phyloP scores from a whole-genome alignment of 2,113 vertebrate species.

The Cephalopterus ornatus region DNA sequence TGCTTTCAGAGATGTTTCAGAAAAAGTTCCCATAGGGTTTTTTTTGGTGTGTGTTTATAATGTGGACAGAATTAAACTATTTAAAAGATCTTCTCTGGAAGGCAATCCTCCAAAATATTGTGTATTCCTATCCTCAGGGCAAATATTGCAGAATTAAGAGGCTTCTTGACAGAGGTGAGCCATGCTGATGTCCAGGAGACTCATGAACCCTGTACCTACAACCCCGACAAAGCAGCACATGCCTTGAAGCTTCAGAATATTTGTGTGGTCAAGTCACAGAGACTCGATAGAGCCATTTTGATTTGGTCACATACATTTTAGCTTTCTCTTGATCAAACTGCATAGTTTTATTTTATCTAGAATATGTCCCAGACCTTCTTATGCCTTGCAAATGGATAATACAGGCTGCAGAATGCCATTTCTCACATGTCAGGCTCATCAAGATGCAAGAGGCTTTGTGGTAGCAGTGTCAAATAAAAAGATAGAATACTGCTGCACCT shows the following conservation, averaged over 20 bases:
- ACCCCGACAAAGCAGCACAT: not conserved
- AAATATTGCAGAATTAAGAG: not conserved
- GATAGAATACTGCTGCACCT: not conserved
- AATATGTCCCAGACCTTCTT: not conserved
- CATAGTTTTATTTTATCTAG: not conserved
- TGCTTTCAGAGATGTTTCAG: not conserved
- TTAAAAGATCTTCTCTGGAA: not conserved
- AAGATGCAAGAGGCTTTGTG: not conserved
- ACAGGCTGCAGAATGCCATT: fast-evolving
- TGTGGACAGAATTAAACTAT: not conserved
- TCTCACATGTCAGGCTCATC: not conserved
- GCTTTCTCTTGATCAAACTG: not conserved
- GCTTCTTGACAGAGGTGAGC: not conserved
- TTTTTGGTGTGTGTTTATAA: not conserved
- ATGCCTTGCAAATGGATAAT: not conserved
- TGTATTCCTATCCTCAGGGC: not conserved
- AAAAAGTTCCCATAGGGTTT: not conserved
- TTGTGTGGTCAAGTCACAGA: not conserved
- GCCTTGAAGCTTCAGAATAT: not conserved
- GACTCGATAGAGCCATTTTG: not conserved
- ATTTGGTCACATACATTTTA: not conserved
- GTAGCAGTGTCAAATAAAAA: fast-evolving
- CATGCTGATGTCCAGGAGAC: not conserved
- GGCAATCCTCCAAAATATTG: not conserved
- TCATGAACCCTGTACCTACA: not conserved